phyloP scores from a whole-genome alignment of 1,140 invertebrate species.

The Cherax destructor region DNA sequence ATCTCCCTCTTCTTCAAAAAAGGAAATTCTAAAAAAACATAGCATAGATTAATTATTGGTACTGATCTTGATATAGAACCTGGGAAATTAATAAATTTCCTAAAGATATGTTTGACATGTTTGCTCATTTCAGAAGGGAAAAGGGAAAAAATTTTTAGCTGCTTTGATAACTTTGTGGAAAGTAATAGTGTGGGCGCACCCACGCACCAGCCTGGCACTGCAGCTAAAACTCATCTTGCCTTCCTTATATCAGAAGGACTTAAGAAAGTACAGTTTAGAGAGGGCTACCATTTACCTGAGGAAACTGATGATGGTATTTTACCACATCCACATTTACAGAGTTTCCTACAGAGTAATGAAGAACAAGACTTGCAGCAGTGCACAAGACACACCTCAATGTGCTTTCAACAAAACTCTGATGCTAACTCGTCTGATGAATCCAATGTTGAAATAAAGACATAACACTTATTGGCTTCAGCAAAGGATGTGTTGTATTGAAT shows the following conservation, averaged over 20 bases:
- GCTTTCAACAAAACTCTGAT: slow-evolving; percentile 52
- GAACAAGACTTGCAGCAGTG: background rate
- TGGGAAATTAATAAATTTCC: too few relatives aligned
- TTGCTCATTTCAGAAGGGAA: slow-evolving; percentile 81
- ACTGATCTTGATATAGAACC: too few relatives aligned
- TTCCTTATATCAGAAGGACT: slow-evolving; percentile 77
- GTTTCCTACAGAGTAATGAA: background rate
- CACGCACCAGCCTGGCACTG: slow-evolving; percentile 82
- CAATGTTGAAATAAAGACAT: slow-evolving; percentile 77
- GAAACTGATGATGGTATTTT: background rate
- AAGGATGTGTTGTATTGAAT: slow-evolving; percentile 93
- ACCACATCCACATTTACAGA: background rate
- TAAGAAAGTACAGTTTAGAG: slow-evolving; percentile 76
- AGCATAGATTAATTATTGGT: too few relatives aligned
- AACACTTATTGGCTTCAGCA: slow-evolving; percentile 89
- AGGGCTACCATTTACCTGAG: slow-evolving; percentile 23
- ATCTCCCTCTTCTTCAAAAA: too few relatives aligned
- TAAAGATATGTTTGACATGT: background rate
- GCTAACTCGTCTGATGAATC: slow-evolving; percentile 74
- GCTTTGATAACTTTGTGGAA: slow-evolving; percentile 90
- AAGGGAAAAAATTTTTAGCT: slow-evolving; percentile 89
- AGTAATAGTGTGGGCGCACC: slow-evolving; percentile 85
- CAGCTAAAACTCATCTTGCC: slow-evolving; percentile 83
- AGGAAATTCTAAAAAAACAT: too few relatives aligned
- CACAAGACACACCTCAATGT: background rate